Evolutionary conservation across 2,888 invertebrate genomes (phyloP).

Genomic region (Tetragonula carbonaria): DNA sequence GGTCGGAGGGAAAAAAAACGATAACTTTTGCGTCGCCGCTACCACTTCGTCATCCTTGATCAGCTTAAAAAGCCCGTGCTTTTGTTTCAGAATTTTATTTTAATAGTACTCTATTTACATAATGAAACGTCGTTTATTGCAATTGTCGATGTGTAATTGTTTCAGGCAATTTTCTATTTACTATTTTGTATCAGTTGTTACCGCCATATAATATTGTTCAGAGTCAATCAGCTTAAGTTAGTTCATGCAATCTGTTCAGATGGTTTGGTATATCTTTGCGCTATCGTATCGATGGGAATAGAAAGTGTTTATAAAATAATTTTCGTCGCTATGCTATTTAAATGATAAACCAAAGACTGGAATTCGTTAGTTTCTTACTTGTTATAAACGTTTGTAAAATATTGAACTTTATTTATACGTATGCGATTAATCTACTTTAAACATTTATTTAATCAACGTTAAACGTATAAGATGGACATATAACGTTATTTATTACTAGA

Average conservation of each 20-base stretch:
- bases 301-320: background rate
- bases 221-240: background rate
- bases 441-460: background rate
- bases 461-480: too few relatives aligned
- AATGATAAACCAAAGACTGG: too few relatives aligned
- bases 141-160: background rate
- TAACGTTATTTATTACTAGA: background rate
- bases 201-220: background rate
- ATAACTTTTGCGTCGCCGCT: slow-evolving; percentile 55
- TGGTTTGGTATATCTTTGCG: background rate
- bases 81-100: slow-evolving; percentile 37
- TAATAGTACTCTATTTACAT: slow-evolving; percentile 30
- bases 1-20: slow-evolving; percentile 31
- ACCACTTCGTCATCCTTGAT: slow-evolving; percentile 59
- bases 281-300: background rate
- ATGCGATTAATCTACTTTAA: background rate
- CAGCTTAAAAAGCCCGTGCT: slow-evolving; percentile 1
- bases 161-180: background rate
- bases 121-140: slow-evolving; percentile 16
- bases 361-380: too few relatives aligned
- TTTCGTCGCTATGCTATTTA: background rate
- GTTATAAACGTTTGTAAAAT: too few relatives aligned
- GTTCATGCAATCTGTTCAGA: background rate
- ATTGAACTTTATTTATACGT: too few relatives aligned
- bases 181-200: background rate